These are phyloP conservation scores for Centropus unirufus DNA, from an alignment of 2,113 vertebrate species.

Conservation along the genomic window DNA sequence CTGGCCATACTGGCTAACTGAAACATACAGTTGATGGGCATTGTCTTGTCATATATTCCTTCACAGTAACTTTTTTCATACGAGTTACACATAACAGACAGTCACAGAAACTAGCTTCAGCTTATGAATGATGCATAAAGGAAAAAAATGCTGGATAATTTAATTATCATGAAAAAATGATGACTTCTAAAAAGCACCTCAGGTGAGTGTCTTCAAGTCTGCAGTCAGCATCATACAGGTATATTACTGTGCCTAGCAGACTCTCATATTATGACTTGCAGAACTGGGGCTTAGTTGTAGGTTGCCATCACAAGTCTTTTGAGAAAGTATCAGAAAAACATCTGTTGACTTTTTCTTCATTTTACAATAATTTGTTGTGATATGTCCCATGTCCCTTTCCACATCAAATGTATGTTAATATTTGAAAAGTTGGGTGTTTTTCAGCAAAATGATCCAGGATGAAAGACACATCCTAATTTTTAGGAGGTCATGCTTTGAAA, in stretches of 20 bases:
- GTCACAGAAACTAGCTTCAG: neutral
- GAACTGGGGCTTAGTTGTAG: neutral
- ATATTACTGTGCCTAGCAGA: neutral
- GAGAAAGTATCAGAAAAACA: neutral
- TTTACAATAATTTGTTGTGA: neutral
- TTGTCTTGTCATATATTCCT: neutral
- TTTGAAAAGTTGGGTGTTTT: constrained; percentile 19
- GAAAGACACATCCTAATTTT: constrained; percentile 37
- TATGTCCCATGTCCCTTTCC: neutral
- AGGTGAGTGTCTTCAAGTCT: neutral
- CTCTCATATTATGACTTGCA: neutral
- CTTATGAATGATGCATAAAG: neutral
- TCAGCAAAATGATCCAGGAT: neutral
- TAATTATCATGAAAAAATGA: neutral
- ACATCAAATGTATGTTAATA: constrained; percentile 37
- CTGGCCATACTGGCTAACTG: neutral
- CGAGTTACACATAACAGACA: neutral
- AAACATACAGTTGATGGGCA: neutral
- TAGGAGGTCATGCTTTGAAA: constrained; percentile 49
- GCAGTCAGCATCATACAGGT: neutral
- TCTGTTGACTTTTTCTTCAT: neutral
- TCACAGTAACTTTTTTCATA: neutral
- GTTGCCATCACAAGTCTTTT: neutral
- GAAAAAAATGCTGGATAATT: neutral
- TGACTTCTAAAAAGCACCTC: neutral